phyloP scores from a whole-genome alignment of 2,113 vertebrate genomes.

The Equus przewalskii region DNA sequence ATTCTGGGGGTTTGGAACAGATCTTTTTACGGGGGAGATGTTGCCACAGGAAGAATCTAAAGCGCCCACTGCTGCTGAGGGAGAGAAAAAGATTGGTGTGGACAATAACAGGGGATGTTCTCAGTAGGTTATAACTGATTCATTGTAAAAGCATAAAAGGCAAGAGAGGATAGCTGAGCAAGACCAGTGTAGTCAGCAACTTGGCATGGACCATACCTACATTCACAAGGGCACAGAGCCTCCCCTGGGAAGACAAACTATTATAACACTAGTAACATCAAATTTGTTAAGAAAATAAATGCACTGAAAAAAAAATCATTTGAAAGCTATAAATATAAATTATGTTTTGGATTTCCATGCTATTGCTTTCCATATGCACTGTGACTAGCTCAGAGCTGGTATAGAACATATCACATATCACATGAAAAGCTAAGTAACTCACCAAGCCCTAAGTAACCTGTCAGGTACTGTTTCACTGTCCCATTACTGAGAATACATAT shows the following conservation, averaged over 20 bases:
- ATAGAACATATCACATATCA: background rate
- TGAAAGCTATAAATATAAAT: conserved; percentile 67
- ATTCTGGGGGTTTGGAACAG: background rate
- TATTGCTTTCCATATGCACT: background rate
- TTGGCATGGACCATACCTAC: background rate
- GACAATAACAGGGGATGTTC: background rate
- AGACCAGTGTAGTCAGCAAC: background rate
- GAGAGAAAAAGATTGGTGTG: background rate
- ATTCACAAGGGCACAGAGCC: background rate
- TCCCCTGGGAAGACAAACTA: conserved; percentile 35
- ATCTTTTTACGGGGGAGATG: background rate
- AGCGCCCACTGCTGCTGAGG: background rate
- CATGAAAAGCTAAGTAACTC: background rate
- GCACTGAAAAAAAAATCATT: conserved; percentile 44
- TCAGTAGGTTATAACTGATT: background rate
- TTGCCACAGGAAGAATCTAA: background rate
- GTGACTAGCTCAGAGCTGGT: conserved; percentile 39
- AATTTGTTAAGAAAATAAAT: conserved; percentile 54
- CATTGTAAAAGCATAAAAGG: background rate
- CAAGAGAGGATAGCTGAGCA: background rate
- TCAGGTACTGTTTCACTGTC: background rate
- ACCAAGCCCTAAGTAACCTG: background rate
- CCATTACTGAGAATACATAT: background rate
- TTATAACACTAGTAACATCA: conserved; percentile 42
- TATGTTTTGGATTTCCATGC: background rate